Conservation (phyloP, 2,888 invertebrate genomes). For the Mimumesa dahlbomi region DNA sequence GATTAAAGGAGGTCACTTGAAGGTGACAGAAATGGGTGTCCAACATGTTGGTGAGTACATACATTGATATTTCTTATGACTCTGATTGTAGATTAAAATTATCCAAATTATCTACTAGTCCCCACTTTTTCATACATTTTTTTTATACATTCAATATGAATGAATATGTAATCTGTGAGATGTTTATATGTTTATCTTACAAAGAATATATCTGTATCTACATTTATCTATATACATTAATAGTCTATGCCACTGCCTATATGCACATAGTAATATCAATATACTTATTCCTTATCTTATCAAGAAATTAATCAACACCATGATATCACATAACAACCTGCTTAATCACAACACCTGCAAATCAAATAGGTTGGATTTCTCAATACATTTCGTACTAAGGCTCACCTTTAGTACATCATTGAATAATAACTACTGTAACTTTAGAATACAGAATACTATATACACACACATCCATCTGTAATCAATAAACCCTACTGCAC, state of each 20-base stretch:
- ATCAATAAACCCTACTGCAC: too few relatives aligned
- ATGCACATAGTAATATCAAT: conserved; percentile 9
- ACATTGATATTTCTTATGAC: neutral
- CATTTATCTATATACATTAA: conserved; percentile 9
- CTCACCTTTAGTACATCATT: conserved; percentile 3
- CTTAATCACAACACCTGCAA: conserved; percentile 46
- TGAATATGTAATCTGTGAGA: neutral
- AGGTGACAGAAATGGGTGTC: conserved; percentile 92
- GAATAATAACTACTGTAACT: neutral
- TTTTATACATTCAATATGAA: neutral
- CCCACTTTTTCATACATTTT: neutral
- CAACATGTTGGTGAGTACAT: conserved; percentile 86
- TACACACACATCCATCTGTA: neutral
- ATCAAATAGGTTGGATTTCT: conserved; percentile 41
- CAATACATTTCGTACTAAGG: conserved; percentile 34
- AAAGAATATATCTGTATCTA: conserved; percentile 1
- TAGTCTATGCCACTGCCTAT: conserved; percentile 10
- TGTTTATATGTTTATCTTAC: neutral
- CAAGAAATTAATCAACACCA: conserved; percentile 50
- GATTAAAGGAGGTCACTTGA: conserved; percentile 91
- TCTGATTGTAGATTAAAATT: neutral
- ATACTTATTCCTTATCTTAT: conserved; percentile 67
- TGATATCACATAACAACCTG: conserved; percentile 48
- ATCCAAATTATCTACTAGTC: neutral
- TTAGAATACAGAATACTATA: neutral